Base-by-base conservation (phyloP, 2,888 invertebrate species). In the Cerastis leucographa region DNA sequence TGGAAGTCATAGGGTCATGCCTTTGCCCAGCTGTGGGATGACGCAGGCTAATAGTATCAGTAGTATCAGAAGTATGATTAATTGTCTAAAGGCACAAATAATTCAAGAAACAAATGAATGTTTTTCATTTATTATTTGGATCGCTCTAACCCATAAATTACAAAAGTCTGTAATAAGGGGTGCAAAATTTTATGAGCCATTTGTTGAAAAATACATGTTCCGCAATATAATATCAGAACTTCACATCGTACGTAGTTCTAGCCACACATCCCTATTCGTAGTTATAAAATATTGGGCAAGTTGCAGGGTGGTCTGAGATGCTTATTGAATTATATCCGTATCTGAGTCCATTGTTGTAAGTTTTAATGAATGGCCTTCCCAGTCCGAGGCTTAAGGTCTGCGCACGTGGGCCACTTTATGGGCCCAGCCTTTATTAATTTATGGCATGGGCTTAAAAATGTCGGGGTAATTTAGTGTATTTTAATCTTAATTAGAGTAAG, bases 251-350 rank as follows among this genome's bases (percentile, higher is more conserved):
- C 59, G 69, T 85, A 61, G 81, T 74, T 72, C 7, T 29, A 46
- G 44, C 54, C 76, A 80, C 81, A 83, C 73, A 87, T 84, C 76
- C 78, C 85, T 75, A 83, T 73, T 78, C 78, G 74, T 84, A 83
- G 84, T 85, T 87, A 66, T 87, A 85, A 88, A 87, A 86, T 88
- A 87, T 88, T 83, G 83, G 56, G 61, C 65, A 87, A 88, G 85
- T 88, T 88, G 76, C 72, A 66, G 71, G 66, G 51, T 64, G 78
- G 71, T 71, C n/a, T 66, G 85, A 76, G 71, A 89, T 91, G 94
- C 91, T 95, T 95, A 96, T 95, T 96, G 95, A 95, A 95, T 95
- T 95, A 95, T 93, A 93, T 93, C 90, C 93, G 93, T 92, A 92
- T 92, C 93, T 90, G 83, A 86, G 80, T 83, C 92, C 90, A 94